Percentiles rank a stretch among this genome's conserved stretches.
Evolutionary conservation across 30 jellyfish, hydroid and myxozoan species (phyloP).

Genomic region (Turritopsis rubra): DNA sequence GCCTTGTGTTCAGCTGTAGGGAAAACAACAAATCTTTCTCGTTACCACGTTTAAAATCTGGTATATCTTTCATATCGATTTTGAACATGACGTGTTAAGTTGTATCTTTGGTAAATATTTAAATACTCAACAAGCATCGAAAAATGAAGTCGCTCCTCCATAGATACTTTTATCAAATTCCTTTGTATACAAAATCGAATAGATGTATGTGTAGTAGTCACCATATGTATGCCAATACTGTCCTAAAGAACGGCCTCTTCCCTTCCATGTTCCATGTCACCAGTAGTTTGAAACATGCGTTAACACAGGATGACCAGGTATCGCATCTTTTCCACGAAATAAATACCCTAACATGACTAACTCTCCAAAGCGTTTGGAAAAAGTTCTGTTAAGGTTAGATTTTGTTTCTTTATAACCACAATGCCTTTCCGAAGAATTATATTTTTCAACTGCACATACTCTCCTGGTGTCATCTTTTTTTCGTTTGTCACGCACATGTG

Average conservation of each 20-base stretch:
- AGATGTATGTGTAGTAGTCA: not conserved
- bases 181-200: conserved; percentile 2
- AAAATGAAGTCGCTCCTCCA: conserved; percentile 11
- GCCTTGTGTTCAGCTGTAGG: not conserved
- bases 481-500: not conserved
- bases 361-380: conserved; percentile 1
- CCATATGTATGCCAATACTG: conserved; percentile 24
- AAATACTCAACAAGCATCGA: not conserved
- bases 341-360: not conserved
- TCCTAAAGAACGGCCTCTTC: not conserved
- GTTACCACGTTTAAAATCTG: not conserved
- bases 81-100: not conserved
- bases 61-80: not conserved
- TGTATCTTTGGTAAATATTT: not conserved
- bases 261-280: conserved; percentile 13
- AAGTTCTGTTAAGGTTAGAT: not conserved
- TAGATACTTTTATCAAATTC: not conserved
- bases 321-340: not conserved
- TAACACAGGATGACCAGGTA: conserved; percentile 11
- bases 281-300: conserved; percentile 13
- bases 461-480: not conserved
- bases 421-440: not conserved
- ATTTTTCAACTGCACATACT: not conserved
- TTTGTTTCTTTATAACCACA: conserved; percentile 1
- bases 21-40: not conserved